Evolutionary conservation across 2,888 invertebrate species (phyloP), one percentile per base, ranked within the genome.

Genomic region (Agrilus cyanescens): DNA sequence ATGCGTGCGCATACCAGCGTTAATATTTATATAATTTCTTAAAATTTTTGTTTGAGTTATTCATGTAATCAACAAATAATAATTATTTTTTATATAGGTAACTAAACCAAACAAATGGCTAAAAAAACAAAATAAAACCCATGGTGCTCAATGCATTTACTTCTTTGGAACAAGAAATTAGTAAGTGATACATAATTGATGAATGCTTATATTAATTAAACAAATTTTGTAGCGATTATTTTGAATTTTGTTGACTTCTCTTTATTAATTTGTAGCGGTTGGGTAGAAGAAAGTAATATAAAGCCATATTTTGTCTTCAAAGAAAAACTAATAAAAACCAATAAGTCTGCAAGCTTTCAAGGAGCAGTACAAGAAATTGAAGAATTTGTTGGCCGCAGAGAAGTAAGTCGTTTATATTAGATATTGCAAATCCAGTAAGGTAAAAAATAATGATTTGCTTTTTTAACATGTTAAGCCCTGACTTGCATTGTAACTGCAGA

Each of bases 111-210:
- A 83, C 37, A 74, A 82, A 44, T 84, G 86, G 59, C 69, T 81
- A 55, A 79, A 86, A 62, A 82, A 78, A 61, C 82, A 82, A 14
- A 74, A 79, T 14, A 81, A 80, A 57, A 88, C 85, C 63, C 82
- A 85, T 8, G 77, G 79, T 46, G 63, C 78, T 38, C 84, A 85
- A 60, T 93, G 90, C 70, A 86, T 95, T 51, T 93, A 82, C 69
- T 95, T 94, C 72, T 94, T 90, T 68, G 94, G 94, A 43, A 81
- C 87, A n/a, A 85, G 89, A 57, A 91, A 94, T 66, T 91, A 87
- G 93, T 93, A 75, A 89, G 93, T 83, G 60, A 15, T 13, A n/a
- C 18, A n/a, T 14, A 2, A 12, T 47, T 44, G 20, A 42, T 10
- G 32, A 43, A 48, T 35, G 37, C 47, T 20, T 33, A 33, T 29